Evolutionary conservation across 2,113 vertebrate genomes (phyloP), one percentile per base, ranked within the genome.

Genomic region (Scytalopus superciliaris): DNA sequence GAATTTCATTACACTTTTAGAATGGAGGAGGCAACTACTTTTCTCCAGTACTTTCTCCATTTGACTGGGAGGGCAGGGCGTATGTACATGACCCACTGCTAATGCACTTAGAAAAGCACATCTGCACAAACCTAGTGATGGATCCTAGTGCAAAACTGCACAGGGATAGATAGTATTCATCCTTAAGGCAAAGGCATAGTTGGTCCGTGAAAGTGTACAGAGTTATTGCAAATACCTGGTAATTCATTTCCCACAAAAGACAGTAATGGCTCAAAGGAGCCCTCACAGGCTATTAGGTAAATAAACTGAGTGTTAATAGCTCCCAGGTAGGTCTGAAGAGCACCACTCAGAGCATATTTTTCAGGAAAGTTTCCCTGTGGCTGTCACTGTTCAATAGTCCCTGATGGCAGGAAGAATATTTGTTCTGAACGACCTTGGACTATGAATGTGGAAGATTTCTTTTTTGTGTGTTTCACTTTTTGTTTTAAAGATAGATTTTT

Each of bases 201-300:
- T 89, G 53, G 37, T 33, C 49, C 44, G 15, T 64, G 68, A 19
- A 89, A 63, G 44, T 37, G 44, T 53, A 74, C 55, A 35, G 72
- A 94, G 60, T 93, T 96, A 94, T 19, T 84, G 75, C 47, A 88
- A 81, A 88, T 81, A 56, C 56, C 27, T 85, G 55, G 55, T 70
- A 62, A 95, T 90, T 81, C 0, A 35, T 95, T 92, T 92, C 64
- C 60, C 55, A 56, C 73, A 64, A 47, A 85, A 87, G 93, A 93
- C 79, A 89, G 52, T 92, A 89, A 87, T 94, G 64, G 85, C 68
- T 67, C 28, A 30, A 84, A 96, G 82, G 47, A 96, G 79, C 22
- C 72, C 73, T 90, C 76, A 52, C 68, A 84, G 85, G 85, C 79
- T 84, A 56, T 72, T 78, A 90, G 49, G 73, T 93, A 94, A 94